Evolutionary conservation across 2,113 vertebrate genomes (phyloP), one percentile per base, ranked within the genome.

Genomic region (Spilogale gracilis): DNA sequence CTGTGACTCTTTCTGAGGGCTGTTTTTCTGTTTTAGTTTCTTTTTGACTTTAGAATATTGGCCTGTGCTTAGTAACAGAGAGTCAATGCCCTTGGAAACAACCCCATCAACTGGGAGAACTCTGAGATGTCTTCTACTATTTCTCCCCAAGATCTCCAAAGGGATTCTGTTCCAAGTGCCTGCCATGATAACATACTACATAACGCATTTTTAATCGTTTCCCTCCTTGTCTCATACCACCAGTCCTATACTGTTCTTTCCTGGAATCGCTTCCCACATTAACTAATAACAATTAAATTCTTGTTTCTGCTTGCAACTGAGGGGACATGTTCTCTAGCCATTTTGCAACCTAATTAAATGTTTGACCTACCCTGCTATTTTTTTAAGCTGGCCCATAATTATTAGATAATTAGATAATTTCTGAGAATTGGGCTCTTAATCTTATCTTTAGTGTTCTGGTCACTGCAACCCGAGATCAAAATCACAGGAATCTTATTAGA

Each of bases 381-480:
- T 27, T 85, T 65, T 82, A 12, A 83, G 5, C 5, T 80, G 65
- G 18, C 7, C 86, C 32, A 43, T 73, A 74, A 67, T 67, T 38
- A 65, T 48, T n/a, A 63, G 20, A 48, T 52, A 52, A 69, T 94
- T 63, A 38, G 38, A 23, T 23, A 81, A 50, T 5, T 71, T 89
- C 50, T 79, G 25, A 86, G 20, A 10, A 9, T 18, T 54, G 23
- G 2, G 5, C 30, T 52, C 27, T 73, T 82, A 52, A 81, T 71
- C 4, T 50, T 52, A 76, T 69, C 3, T 9, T 85, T 84, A 20
- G 4, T 25, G 4, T 56, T 23, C n/a, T 48, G 43, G 16, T 23
- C 17, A 78, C 9, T 25, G 21, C 5, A 63, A 60, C 0, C 0
- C 0, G 16, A 74, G 30, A 21, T 30, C 12, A 4, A 23, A n/a